Evolutionary conservation across 1,140 invertebrate species (phyloP).

Genomic region (Holotrichia oblita): DNA sequence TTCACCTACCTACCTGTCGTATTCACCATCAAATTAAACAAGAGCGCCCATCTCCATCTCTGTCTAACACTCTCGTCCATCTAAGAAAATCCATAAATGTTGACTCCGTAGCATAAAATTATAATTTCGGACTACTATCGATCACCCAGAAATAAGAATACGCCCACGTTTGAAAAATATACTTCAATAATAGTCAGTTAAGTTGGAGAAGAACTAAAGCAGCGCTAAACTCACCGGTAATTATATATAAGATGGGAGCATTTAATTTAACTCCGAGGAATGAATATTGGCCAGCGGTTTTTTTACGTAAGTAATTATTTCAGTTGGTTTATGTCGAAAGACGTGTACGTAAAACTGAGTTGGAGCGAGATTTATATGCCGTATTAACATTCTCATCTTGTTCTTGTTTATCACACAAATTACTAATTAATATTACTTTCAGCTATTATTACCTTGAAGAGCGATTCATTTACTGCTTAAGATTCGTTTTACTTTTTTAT

Average conservation of each 20-base stretch:
- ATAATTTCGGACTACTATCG: slow-evolving; percentile 49
- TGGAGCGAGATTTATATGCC: background rate
- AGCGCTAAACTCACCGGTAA: background rate
- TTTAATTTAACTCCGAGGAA: slow-evolving; percentile 19
- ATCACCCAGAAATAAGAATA: slow-evolving; percentile 46
- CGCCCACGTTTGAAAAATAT: slow-evolving; percentile 47
- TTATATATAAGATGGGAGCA: slow-evolving; percentile 10
- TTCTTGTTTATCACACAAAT: background rate
- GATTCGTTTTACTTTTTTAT: no score
- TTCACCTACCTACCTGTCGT: slow-evolving; percentile 48
- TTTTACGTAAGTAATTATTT: slow-evolving; percentile 30
- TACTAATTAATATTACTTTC: background rate
- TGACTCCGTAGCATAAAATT: slow-evolving; percentile 45
- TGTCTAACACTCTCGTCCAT: background rate
- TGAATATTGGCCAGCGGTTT: slow-evolving; percentile 9
- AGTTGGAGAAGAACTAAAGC: background rate
- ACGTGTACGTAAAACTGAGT: background rate
- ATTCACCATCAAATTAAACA: slow-evolving; percentile 46
- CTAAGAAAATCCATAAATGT: slow-evolving; percentile 30
- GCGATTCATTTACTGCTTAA: background rate
- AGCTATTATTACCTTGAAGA: background rate
- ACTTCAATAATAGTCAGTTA: slow-evolving; percentile 44
- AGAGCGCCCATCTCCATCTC: slow-evolving; percentile 41
- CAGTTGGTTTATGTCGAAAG: slow-evolving; percentile 6
- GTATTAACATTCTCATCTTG: background rate